Evolutionary conservation across 2,888 invertebrate genomes (phyloP).

Genomic region (Mythimna lalbum): DNA sequence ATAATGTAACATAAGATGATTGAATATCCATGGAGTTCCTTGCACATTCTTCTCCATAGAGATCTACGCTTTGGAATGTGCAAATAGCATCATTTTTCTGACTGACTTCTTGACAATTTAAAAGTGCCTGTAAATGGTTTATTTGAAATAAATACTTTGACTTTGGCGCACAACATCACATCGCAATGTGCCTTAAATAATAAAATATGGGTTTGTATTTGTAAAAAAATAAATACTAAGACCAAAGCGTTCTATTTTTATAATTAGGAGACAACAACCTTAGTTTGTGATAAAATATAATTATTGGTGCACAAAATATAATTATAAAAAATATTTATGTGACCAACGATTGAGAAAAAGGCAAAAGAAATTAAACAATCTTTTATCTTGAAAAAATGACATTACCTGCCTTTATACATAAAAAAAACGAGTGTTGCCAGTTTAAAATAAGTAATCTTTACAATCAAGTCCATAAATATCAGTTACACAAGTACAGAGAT

Average conservation of each 20-base stretch:
- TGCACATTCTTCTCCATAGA: no score
- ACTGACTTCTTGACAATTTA: no score
- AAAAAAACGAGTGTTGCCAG: background rate
- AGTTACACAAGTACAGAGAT: background rate
- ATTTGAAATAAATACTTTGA: no score
- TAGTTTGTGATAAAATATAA: background rate
- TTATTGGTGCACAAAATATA: conserved; percentile 5
- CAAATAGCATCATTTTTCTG: no score
- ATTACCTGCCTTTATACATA: no score
- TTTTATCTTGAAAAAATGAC: conserved; percentile 2
- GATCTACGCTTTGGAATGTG: no score
- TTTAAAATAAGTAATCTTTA: background rate
- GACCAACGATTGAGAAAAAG: conserved; percentile 5
- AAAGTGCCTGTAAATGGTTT: no score
- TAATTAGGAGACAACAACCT: background rate
- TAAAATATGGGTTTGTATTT: background rate
- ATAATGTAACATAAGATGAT: no score
- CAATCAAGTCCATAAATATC: conserved; percentile 12
- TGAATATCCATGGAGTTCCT: no score
- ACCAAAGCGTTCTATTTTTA: background rate
- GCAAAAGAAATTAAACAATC: background rate
- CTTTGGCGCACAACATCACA: no score
- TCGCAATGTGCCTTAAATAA: background rate
- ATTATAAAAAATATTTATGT: background rate
- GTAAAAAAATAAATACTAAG: background rate